Conservation (phyloP, 2,113 vertebrate species). For the Protomyctophum bolini region DNA sequence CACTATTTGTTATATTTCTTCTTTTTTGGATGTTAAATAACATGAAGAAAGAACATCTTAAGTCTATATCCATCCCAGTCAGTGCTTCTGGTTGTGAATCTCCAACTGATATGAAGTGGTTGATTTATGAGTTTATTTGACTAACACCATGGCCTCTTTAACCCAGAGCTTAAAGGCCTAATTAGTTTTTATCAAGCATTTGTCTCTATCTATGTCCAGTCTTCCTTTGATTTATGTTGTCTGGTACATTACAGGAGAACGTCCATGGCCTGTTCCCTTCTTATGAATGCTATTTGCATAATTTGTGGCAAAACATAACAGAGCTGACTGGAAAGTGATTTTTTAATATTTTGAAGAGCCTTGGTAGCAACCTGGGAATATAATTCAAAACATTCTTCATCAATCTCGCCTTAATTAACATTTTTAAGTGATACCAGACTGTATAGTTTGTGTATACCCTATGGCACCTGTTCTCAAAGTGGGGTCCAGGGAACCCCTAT, state of each 20-base stretch:
- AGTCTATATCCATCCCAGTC: no score
- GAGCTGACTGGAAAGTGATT: neutral
- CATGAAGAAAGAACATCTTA: no score
- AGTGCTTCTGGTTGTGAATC: conserved; percentile 13
- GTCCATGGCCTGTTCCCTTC: conserved; percentile 23
- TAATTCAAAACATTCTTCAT: no score
- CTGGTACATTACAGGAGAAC: conserved; percentile 38
- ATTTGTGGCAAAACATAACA: conserved; percentile 45
- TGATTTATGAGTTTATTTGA: conserved; percentile 66
- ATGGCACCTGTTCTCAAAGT: no score
- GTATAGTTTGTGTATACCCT: no score
- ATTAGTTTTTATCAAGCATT: conserved; percentile 58
- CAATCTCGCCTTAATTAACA: no score
- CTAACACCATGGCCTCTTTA: conserved; percentile 52
- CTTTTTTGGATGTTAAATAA: no score
- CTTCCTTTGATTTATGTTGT: conserved; percentile 55
- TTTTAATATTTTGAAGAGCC: conserved; percentile 14
- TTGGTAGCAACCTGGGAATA: no score
- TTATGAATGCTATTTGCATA: conserved; percentile 40
- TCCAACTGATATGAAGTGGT: conserved; percentile 22
- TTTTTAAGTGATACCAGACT: no score
- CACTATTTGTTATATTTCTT: no score
- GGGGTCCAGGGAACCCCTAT: no score
- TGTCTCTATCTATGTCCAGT: conserved; percentile 8
- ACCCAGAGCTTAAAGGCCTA: conserved; percentile 47